These are phyloP conservation scores for Hyposmocoma kahamanoa DNA, from an alignment of 1,140 invertebrate genomes.

Conservation along the genomic window DNA sequence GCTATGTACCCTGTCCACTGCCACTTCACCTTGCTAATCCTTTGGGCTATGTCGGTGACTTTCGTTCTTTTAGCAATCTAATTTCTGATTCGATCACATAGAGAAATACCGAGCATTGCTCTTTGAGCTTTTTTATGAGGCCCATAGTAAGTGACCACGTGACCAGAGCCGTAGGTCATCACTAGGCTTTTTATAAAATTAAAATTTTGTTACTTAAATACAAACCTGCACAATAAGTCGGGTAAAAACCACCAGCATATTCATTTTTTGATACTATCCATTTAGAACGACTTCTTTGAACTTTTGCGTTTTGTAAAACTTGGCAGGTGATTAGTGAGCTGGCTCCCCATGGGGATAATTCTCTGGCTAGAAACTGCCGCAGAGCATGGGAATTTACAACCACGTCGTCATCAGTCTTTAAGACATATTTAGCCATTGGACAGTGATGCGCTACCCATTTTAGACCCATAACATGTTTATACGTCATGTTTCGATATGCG, in stretches of 20 bases:
- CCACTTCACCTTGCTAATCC: too few relatives aligned
- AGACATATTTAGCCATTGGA: constrained; percentile 79
- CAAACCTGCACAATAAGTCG: constrained; percentile 77
- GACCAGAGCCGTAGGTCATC: too few relatives aligned
- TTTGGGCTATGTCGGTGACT: too few relatives aligned
- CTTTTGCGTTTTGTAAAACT: constrained; percentile 56
- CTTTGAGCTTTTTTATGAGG: too few relatives aligned
- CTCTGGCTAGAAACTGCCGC: constrained; percentile 75
- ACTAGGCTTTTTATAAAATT: too few relatives aligned
- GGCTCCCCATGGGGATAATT: constrained; percentile 75
- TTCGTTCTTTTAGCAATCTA: too few relatives aligned
- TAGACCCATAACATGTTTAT: constrained; percentile 90
- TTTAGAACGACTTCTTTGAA: constrained; percentile 79
- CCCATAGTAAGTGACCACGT: too few relatives aligned
- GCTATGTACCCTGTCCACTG: too few relatives aligned
- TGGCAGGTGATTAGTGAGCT: constrained; percentile 77
- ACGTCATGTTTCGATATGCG: constrained; percentile 89
- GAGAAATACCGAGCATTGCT: too few relatives aligned
- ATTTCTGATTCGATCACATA: too few relatives aligned
- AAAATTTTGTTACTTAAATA: too few relatives aligned
- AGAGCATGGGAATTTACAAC: constrained; percentile 83
- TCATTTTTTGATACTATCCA: constrained; percentile 84
- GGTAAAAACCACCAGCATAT: constrained; percentile 79
- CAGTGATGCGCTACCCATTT: constrained; percentile 86
- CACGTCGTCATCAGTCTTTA: constrained; percentile 88